Percentiles rank a stretch among this genome's conserved stretches.
Conservation (phyloP, 30 jellyfish, hydroid and myxozoan genomes). For the Chironex yamaguchii region DNA sequence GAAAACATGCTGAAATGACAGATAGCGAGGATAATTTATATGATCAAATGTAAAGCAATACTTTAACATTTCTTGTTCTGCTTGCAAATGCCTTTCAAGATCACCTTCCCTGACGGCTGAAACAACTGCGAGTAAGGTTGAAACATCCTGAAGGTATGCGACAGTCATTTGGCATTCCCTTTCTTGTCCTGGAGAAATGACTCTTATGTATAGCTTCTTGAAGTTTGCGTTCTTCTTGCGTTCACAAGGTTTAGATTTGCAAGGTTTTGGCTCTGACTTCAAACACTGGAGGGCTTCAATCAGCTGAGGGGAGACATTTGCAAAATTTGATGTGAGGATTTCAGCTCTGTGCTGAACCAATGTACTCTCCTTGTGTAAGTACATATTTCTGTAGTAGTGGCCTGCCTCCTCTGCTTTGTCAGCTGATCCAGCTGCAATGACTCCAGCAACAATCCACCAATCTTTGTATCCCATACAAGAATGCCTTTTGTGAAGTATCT, state of each 20-base stretch:
- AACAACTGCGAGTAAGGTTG: constrained; percentile 29
- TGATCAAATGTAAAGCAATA: constrained; percentile 41
- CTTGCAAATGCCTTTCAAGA: constrained; percentile 29
- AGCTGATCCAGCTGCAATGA: constrained; percentile 46
- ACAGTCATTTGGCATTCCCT: constrained; percentile 32
- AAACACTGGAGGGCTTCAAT: not conserved
- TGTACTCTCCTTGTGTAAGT: constrained; percentile 63
- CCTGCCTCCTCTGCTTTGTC: constrained; percentile 61
- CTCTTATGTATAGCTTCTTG: not conserved
- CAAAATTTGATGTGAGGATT: constrained; percentile 12
- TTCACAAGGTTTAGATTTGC: not conserved
- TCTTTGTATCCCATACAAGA: constrained; percentile 46
- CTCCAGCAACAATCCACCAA: constrained; percentile 66
- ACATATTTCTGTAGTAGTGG: constrained; percentile 45
- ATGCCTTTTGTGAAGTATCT: constrained; percentile 12
- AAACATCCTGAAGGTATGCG: constrained; percentile 30
- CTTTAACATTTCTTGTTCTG: constrained; percentile 28
- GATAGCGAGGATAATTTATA: constrained; percentile 50
- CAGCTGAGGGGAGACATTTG: not conserved
- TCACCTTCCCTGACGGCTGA: constrained; percentile 35
- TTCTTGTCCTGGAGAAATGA: not conserved
- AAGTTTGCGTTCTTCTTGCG: not conserved
- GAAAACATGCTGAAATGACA: constrained; percentile 56
- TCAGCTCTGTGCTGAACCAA: constrained; percentile 45
- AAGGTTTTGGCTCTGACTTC: not conserved